Base-by-base conservation (phyloP, 2,888 invertebrate species). In the Dryomyza anilis region DNA sequence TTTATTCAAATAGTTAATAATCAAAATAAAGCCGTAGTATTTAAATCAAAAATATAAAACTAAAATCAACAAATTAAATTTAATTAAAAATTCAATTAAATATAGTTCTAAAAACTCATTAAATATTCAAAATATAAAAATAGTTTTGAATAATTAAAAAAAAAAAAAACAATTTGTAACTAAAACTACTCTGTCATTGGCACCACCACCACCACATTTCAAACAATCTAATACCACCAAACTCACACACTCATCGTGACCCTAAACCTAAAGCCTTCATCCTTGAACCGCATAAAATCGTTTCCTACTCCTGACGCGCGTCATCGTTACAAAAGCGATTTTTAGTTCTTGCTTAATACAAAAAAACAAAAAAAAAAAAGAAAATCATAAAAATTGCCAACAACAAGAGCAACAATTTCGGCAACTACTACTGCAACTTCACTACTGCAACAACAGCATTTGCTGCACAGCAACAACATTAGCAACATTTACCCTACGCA, bases 321-420 rank as follows among this genome's bases (percentile, higher is more conserved):
- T 19, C 7, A 58, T 19, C 12, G 46, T 14, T 12, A 29, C 14
- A 58, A 29, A 10, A 77, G 76, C 77, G n/a, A n/a, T n/a, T n/a
- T 39, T 39, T 39, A n/a, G 39, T n/a, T 39, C 14, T 39, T n/a
- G 16, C 4, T 39, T n/a, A 39, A n/a, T n/a, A 39, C 16, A 8
- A 10, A 39, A 39, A 4, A 39, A 39, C 5, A 39, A 12, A 39
- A 39, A 4, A 39, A 39, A 10, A 39, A 39, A 16, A 33, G 33
- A 33, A n/a, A n/a, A 33, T 76, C 77, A 72, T 72, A 72, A 70
- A 73, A 76, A 74, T 74, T 75, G 77, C 74, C 76, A 79, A 71
- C 76, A 76, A 70, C 67, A 67, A 55, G 67, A 70, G 27, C 72
- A 70, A 45, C 70, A 63, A 39, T 70, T 67, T 27, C 70, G 68